Evolutionary conservation across 1,140 invertebrate genomes (phyloP).

Genomic region (Hesperophylax magnus): DNA sequence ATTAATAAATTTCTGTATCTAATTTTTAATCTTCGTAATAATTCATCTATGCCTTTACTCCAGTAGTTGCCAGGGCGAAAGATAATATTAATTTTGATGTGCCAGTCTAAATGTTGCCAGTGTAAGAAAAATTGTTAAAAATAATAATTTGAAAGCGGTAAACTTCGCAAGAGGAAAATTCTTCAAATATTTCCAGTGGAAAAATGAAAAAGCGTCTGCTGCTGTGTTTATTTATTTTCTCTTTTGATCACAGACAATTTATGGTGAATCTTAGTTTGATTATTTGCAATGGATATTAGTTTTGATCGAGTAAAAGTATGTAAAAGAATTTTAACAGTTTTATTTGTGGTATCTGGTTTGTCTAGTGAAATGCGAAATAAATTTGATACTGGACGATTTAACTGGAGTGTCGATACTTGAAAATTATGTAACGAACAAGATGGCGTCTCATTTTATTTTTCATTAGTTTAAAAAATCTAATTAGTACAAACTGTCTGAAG

Average conservation of each 20-base stretch:
- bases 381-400: no score
- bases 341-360: neutral
- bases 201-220: slow-evolving; percentile 6
- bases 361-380: neutral
- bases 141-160: no score
- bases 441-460: neutral
- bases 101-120: neutral
- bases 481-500: no score
- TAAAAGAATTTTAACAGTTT: neutral
- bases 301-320: neutral
- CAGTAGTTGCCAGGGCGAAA: neutral
- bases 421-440: neutral
- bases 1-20: neutral
- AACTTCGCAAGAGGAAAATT: neutral
- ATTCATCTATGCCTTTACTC: neutral
- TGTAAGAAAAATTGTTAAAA: neutral
- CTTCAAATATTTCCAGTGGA: slow-evolving; percentile 5
- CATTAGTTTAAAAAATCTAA: neutral
- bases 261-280: slow-evolving; percentile 2
- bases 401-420: neutral
- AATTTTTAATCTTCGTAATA: neutral
- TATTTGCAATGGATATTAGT: neutral
- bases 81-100: neutral
- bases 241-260: slow-evolving; percentile 18
- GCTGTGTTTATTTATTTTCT: slow-evolving; percentile 31